phyloP scores from a whole-genome alignment of 2,888 invertebrate species.

The Malacosoma neustria region DNA sequence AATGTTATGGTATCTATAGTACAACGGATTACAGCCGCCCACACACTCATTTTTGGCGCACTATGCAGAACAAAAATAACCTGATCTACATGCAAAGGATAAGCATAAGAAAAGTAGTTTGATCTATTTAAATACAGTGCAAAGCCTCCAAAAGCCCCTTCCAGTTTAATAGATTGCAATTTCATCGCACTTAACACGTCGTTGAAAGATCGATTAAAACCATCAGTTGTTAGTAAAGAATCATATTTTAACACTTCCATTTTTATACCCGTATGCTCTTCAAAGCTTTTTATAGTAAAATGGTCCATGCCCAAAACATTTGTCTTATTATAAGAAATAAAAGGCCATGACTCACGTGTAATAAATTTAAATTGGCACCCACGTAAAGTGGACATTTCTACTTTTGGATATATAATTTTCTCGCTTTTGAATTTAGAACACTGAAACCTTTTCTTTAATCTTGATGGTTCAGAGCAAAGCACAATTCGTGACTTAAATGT shows the following conservation, averaged over 20 bases:
- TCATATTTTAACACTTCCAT: too few species aligned
- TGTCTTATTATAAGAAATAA: constrained; percentile 16
- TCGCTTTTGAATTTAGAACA: constrained; percentile 9
- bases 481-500: constrained; percentile 9
- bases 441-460: constrained; percentile 1
- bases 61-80: constrained; percentile 11
- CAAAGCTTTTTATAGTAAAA: constrained; percentile 17
- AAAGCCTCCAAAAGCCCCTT: constrained; percentile 26
- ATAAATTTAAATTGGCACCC: constrained; percentile 18
- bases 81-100: constrained; percentile 18
- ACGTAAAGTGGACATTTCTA: background rate
- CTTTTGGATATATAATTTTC: background rate
- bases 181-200: constrained; percentile 15
- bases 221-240: too few species aligned
- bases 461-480: constrained; percentile 5
- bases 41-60: constrained; percentile 11
- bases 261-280: constrained; percentile 4
- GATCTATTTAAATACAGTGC: constrained; percentile 5
- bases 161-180: constrained; percentile 17
- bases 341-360: constrained; percentile 10
- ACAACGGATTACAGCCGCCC: constrained; percentile 12
- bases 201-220: constrained; percentile 13
- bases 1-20: constrained; percentile 5
- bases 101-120: constrained; percentile 12
- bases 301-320: constrained; percentile 18